Evolutionary conservation across 2,113 vertebrate species (phyloP).

Genomic region (Pachyramphus minor): DNA sequence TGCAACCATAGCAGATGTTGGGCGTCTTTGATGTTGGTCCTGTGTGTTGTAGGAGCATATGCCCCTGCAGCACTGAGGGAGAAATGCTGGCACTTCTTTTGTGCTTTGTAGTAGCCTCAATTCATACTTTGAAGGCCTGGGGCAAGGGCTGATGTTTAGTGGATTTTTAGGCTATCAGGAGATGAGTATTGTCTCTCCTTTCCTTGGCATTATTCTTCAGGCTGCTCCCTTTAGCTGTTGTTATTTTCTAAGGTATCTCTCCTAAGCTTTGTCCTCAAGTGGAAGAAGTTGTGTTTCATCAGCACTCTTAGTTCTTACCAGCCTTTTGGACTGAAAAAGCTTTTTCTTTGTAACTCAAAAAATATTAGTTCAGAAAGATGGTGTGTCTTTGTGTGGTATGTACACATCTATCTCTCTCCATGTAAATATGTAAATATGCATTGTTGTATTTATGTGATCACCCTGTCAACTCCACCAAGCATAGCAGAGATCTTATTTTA

Average conservation of each 20-base stretch:
- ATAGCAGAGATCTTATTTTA: background rate
- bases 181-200: background rate
- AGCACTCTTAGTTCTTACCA: background rate
- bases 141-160: background rate
- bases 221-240: background rate
- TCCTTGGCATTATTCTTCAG: background rate
- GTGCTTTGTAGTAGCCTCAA: background rate
- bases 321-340: background rate
- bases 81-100: background rate
- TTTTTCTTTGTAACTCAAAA: background rate
- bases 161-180: background rate
- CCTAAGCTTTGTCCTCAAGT: background rate
- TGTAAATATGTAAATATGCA: background rate
- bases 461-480: background rate
- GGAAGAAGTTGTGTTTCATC: background rate
- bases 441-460: background rate
- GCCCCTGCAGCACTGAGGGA: background rate
- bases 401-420: background rate
- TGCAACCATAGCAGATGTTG: background rate
- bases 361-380: background rate
- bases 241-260: background rate
- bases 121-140: background rate
- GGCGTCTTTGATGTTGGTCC: background rate
- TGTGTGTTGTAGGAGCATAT: background rate
- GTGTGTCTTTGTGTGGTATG: background rate